A percentile compares a stretch with the other conserved stretches of the same genome.
Evolutionary conservation across 2,797 vertebrate genomes (phyloP).

Genomic region (Crocodylus rhombifer): DNA sequence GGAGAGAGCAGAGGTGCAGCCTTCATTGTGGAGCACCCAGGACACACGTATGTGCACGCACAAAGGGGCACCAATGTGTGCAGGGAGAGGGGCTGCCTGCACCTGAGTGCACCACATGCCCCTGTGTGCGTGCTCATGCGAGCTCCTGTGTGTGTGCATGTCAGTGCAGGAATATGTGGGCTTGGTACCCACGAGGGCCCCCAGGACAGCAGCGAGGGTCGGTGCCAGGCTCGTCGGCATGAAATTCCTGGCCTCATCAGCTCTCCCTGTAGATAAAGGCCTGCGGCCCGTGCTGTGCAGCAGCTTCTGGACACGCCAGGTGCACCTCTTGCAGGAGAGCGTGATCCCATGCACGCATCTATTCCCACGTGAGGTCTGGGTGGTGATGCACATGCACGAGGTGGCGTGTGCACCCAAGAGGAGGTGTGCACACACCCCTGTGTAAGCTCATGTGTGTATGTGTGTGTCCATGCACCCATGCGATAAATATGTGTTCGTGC

Average conservation of each 20-base stretch:
- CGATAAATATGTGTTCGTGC: too few relatives aligned
- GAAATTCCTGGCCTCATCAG: not conserved
- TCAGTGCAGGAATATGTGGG: not conserved
- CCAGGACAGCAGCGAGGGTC: too few relatives aligned
- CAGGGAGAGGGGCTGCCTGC: not conserved
- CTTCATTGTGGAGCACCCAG: too few relatives aligned
- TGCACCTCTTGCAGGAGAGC: too few relatives aligned
- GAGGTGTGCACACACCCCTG: not conserved
- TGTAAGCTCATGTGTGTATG: not conserved
- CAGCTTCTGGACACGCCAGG: too few relatives aligned
- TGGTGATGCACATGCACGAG: not conserved
- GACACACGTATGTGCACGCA: too few relatives aligned
- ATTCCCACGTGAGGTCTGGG: not conserved
- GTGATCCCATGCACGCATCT: too few relatives aligned
- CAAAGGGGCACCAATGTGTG: too few relatives aligned
- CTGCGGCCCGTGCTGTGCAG: too few relatives aligned
- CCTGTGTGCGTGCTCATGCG: not conserved
- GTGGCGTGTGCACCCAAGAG: fast-evolving
- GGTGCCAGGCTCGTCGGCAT: not conserved
- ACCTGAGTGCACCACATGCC: not conserved
- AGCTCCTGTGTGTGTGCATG: not conserved
- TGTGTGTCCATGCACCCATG: too few relatives aligned
- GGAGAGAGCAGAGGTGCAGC: too few relatives aligned
- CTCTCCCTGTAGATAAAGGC: not conserved
- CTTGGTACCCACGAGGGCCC: too few relatives aligned